Conservation (phyloP, 30 jellyfish, hydroid and myxozoan species). For the Hydractinia echinata region DNA sequence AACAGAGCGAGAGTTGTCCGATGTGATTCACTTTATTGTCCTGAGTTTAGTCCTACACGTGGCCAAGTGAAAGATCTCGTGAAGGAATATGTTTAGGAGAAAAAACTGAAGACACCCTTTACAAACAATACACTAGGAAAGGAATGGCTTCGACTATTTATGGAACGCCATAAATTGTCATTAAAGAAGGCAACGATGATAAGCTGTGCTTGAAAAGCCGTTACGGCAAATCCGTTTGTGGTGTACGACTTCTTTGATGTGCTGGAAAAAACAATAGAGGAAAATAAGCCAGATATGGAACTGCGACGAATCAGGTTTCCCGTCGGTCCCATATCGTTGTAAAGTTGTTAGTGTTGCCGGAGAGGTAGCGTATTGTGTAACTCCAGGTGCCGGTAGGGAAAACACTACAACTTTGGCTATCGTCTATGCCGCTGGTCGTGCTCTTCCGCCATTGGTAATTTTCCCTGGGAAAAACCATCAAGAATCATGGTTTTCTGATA, state of each 20-base stretch:
- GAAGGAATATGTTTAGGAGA: no score
- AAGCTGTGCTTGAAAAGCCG: conserved; percentile 33
- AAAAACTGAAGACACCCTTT: no score
- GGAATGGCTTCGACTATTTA: conserved; percentile 18
- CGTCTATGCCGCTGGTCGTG: conserved; percentile 45
- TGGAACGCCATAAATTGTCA: background rate
- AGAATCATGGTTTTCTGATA: conserved; percentile 21
- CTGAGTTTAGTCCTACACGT: conserved; percentile 10
- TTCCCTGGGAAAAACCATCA: conserved; percentile 34
- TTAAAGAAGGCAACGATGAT: conserved; percentile 24
- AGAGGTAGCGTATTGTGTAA: conserved; percentile 5
- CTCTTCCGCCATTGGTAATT: conserved; percentile 7
- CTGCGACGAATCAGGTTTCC: conserved; percentile 2
- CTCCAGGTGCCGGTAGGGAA: conserved; percentile 38
- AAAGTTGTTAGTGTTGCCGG: conserved; percentile 22
- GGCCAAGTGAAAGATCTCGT: background rate
- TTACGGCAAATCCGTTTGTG: no score
- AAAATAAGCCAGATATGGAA: background rate
- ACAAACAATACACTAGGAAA: no score
- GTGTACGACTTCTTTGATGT: conserved; percentile 16
- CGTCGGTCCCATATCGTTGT: background rate
- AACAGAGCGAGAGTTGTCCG: no score
- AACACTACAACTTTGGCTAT: conserved; percentile 26
- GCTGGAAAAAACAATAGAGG: background rate
- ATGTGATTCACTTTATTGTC: no score